phyloP scores from a whole-genome alignment of 2,797 vertebrate species.

The Sebastes diploproa region DNA sequence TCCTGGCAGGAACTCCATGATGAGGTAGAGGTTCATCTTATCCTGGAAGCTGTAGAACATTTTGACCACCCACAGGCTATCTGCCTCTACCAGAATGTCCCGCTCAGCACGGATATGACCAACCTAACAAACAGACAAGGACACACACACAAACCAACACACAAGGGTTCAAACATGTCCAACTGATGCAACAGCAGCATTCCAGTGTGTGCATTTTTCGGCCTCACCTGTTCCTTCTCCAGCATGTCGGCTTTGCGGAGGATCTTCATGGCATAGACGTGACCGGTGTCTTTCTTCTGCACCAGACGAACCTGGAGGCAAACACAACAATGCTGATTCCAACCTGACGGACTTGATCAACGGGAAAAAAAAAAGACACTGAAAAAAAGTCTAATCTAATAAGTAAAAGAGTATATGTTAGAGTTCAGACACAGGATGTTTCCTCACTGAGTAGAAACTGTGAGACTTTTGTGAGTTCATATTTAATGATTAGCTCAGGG shows the following conservation, averaged over 20 bases:
- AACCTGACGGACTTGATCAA: background rate
- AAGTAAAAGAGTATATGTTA: background rate
- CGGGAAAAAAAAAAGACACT: background rate
- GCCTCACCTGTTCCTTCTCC: slow-evolving; percentile 94
- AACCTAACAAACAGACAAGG: slow-evolving; percentile 78
- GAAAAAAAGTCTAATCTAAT: background rate
- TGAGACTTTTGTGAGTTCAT: background rate
- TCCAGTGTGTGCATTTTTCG: background rate
- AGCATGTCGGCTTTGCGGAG: slow-evolving; percentile 98
- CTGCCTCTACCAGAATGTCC: slow-evolving; percentile 97
- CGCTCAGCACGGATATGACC: slow-evolving; percentile 97
- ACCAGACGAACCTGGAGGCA: slow-evolving; percentile 91
- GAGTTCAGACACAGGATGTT: background rate
- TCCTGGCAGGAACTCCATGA: slow-evolving; percentile 99
- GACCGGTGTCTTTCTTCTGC: slow-evolving; percentile 98
- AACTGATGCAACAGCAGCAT: background rate
- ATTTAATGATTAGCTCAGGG: background rate
- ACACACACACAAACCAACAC: background rate
- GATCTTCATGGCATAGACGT: slow-evolving; percentile 99
- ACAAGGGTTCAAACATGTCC: background rate
- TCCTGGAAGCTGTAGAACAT: slow-evolving; percentile 99
- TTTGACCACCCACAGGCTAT: slow-evolving; percentile 98
- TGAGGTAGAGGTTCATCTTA: slow-evolving; percentile 99
- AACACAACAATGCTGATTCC: background rate
- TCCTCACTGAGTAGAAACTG: background rate